Evolutionary conservation across 2,888 invertebrate genomes (phyloP), one percentile per base, ranked within the genome.

Genomic region (Lumbricus terrestris): DNA sequence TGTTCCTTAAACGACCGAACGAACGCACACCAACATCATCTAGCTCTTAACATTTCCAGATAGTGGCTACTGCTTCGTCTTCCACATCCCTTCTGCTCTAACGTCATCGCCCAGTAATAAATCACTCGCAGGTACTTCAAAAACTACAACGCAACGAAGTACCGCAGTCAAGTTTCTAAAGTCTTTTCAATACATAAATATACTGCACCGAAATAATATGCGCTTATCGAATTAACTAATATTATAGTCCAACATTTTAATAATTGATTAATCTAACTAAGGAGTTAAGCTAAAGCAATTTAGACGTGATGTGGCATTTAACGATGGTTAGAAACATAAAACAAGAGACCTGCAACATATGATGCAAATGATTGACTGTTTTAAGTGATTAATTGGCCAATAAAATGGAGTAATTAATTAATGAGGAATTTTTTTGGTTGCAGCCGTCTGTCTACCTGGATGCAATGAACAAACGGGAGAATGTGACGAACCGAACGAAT

Each of bases 401-500:
- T n/a, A n/a, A n/a, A n/a, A 8, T n/a, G 69, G 69, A 69, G 29
- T 47, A 69, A 69, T n/a, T 69, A n/a, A 69, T 29, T n/a, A 69
- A 69, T 69, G 11, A 69, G 6, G 13, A 69, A 69, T 69, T 69
- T 29, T n/a, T 69, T 69, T 1, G 29, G n/a, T 85, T 85, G 16
- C 6, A 85, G 85, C 85, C 23, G 85, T 85, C 23, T 85, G 85
- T 35, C 37, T 85, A 18, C 37, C 85, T 37, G 85, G 85, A 13
- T 85, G 85, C 35, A 85, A 23, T 33, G 85, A 85, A 85, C 34
- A 85, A 16, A 35, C 33, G 20, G 85, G 85, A 35, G 34, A 35
- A 34, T 85, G 85, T 18, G 85, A 85, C 18, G 85, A 85, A 85
- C 85, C 85, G 16, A 85, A 85, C 35, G 85, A 85, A 37, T 85